A percentile compares a stretch with the other conserved stretches of the same genome.
phyloP scores from a whole-genome alignment of 2,888 invertebrate genomes.

The Lithophane leautieri region DNA sequence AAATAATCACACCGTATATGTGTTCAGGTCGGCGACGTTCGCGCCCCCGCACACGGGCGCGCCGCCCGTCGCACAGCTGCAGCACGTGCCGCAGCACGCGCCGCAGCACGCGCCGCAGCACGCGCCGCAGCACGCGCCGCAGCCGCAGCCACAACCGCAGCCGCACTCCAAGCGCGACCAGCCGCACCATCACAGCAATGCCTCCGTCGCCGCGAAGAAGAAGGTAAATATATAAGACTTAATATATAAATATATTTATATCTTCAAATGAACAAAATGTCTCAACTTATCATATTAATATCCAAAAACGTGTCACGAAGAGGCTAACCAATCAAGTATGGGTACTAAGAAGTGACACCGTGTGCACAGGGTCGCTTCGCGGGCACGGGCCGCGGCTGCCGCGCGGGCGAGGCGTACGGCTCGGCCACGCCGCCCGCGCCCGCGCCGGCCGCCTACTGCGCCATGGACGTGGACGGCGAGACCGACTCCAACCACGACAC shows the following conservation, averaged over 20 bases:
- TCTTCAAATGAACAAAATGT: not conserved
- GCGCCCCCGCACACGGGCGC: constrained; percentile 77
- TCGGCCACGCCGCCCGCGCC: constrained; percentile 83
- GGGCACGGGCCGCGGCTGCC: constrained; percentile 71
- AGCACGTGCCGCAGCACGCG: constrained; percentile 74
- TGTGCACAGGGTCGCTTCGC: constrained; percentile 77
- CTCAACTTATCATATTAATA: not conserved
- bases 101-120: constrained; percentile 72
- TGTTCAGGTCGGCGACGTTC: constrained; percentile 75
- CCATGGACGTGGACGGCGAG: constrained; percentile 98
- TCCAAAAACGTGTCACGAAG: too few species aligned
- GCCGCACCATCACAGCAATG: constrained; percentile 77
- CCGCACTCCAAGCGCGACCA: constrained; percentile 84
- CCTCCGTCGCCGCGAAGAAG: constrained; percentile 81
- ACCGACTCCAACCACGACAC: constrained; percentile 99
- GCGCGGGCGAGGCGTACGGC: constrained; percentile 73
- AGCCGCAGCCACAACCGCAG: constrained; percentile 72
- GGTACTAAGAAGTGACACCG: not conserved
- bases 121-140: constrained; percentile 75
- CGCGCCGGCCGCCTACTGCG: constrained; percentile 91
- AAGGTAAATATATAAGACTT: constrained; percentile 73
- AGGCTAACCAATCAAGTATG: not conserved
- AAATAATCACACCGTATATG: not conserved
- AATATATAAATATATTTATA: too few species aligned
- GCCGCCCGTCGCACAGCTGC: constrained; percentile 42